Conservation (phyloP, 2,888 invertebrate species). For the Chydorus sphaericus region DNA sequence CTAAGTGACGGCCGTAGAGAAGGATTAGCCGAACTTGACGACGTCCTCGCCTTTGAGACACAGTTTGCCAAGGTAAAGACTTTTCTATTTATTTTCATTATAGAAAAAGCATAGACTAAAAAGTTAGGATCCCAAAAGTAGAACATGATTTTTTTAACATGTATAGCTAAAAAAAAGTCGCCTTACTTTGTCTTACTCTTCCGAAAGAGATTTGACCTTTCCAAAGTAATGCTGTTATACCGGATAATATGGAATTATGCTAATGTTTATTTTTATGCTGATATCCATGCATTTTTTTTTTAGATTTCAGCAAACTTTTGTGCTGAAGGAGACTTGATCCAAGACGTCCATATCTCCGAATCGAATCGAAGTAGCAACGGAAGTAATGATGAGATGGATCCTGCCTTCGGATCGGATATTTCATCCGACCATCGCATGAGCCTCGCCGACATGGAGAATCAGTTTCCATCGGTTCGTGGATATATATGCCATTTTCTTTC, state of each 20-base stretch:
- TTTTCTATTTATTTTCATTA: no score
- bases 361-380: neutral
- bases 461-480: slow-evolving; percentile 3
- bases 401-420: neutral
- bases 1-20: slow-evolving; percentile 28
- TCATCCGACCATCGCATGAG: neutral
- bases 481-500: no score
- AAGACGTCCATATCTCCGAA: neutral
- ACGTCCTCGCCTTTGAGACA: slow-evolving; percentile 31
- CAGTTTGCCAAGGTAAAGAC: slow-evolving; percentile 33
- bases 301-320: neutral
- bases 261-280: no score
- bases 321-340: neutral
- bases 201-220: no score
- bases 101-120: no score
- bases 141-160: no score
- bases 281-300: no score
- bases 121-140: no score
- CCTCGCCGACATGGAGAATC: neutral
- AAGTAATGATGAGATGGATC: neutral
- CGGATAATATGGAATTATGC: no score
- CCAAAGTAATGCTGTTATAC: no score
- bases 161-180: no score
- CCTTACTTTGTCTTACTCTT: no score
- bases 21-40: slow-evolving; percentile 26